phyloP scores from a whole-genome alignment of 2,888 invertebrate species.

The Eledona agricola region DNA sequence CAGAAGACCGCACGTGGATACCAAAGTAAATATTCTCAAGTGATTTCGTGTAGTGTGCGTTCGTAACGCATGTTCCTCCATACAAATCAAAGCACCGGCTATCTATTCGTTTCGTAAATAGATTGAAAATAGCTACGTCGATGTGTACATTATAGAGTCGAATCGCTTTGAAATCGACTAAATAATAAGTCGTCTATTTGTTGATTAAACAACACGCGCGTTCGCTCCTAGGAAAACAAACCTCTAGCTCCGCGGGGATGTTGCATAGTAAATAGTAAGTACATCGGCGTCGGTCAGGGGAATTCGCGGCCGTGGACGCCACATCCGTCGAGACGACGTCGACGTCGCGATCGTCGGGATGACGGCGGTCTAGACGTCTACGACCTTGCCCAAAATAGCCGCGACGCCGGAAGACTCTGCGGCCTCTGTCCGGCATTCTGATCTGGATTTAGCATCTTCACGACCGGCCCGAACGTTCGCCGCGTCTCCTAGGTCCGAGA shows the following conservation, averaged over 20 bases:
- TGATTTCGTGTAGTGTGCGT: slow-evolving; percentile 25
- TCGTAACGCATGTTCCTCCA: slow-evolving; percentile 38
- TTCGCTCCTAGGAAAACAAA: slow-evolving; percentile 16
- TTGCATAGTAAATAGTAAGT: slow-evolving; percentile 22
- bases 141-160: slow-evolving; percentile 35
- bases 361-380: slow-evolving; percentile 58
- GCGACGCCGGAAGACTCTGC: slow-evolving; percentile 59
- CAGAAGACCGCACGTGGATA: slow-evolving; percentile 49
- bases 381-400: slow-evolving; percentile 60
- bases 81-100: slow-evolving; percentile 44
- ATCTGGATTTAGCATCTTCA: slow-evolving; percentile 36
- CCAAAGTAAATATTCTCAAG: slow-evolving; percentile 44
- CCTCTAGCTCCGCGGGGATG: too few species aligned
- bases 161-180: slow-evolving; percentile 17
- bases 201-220: slow-evolving; percentile 14
- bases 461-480: slow-evolving; percentile 26
- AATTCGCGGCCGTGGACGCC: background rate
- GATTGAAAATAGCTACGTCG: slow-evolving; percentile 39
- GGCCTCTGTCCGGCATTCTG: slow-evolving; percentile 50
- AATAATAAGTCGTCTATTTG: slow-evolving; percentile 33
- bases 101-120: slow-evolving; percentile 44
- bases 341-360: slow-evolving; percentile 32
- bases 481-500: slow-evolving; percentile 29
- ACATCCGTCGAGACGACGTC: slow-evolving; percentile 30
- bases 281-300: too few species aligned